Conservation (phyloP, 2,113 vertebrate genomes). For the Recurvirostra avosetta region DNA sequence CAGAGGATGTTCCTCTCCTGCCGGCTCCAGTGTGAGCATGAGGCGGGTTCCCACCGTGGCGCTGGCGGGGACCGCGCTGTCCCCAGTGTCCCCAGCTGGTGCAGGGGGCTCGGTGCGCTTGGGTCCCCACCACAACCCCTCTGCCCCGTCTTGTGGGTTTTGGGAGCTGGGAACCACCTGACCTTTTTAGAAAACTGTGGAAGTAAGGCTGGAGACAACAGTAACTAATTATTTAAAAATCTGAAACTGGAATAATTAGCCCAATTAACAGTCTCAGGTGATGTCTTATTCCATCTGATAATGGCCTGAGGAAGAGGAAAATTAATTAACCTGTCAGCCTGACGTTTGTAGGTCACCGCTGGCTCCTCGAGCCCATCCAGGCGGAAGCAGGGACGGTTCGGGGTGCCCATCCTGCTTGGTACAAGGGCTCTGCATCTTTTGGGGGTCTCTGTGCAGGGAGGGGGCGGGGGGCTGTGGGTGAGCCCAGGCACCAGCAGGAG, state of each 20-base stretch:
- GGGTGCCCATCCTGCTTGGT: accelerated
- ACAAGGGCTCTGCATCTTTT: not conserved
- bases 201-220: constrained; percentile 17
- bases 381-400: not conserved
- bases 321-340: constrained; percentile 56
- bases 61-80: not conserved
- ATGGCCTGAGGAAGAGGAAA: not conserved
- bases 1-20: not conserved
- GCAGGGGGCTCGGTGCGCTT: accelerated
- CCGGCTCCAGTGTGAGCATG: accelerated
- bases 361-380: accelerated
- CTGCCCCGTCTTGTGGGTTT: accelerated
- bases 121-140: not conserved
- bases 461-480: not conserved
- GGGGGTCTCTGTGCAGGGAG: not conserved
- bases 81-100: not conserved
- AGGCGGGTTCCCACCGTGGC: not conserved
- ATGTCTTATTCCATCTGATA: constrained; percentile 34
- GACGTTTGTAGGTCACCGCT: not conserved
- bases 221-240: constrained; percentile 63
- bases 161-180: not conserved
- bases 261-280: constrained; percentile 68
- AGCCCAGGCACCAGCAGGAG: accelerated
- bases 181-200: not conserved
- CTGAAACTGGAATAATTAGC: constrained; percentile 57